A percentile compares a stretch with the other conserved stretches of the same genome.
These are phyloP conservation scores for Tragelaphus buxtoni DNA, from an alignment of 2,113 vertebrate genomes.

Conservation along the genomic window DNA sequence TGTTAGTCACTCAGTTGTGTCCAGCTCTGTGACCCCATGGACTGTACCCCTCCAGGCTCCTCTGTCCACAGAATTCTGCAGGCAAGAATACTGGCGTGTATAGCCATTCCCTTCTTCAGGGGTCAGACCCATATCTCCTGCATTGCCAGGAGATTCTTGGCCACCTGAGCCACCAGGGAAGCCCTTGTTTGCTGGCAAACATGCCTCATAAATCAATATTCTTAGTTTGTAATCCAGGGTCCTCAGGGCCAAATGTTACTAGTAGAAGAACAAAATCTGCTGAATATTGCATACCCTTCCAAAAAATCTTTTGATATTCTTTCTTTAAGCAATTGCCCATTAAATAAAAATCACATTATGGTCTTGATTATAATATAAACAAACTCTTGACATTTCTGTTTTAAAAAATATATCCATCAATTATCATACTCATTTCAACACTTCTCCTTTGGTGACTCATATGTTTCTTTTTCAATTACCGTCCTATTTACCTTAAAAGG, in stretches of 20 bases:
- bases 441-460: slow-evolving; percentile 59
- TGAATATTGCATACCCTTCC: background rate
- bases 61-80: background rate
- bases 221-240: background rate
- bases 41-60: background rate
- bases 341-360: slow-evolving; percentile 29
- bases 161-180: background rate
- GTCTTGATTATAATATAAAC: slow-evolving; percentile 12
- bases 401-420: background rate
- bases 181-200: background rate
- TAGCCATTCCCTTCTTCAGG: background rate
- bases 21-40: background rate
- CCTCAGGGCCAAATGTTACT: background rate
- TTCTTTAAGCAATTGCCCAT: background rate
- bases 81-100: background rate
- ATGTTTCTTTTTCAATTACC: slow-evolving; percentile 77
- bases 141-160: background rate
- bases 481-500: slow-evolving; percentile 33
- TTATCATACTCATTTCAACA: background rate
- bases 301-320: background rate
- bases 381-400: slow-evolving; percentile 41
- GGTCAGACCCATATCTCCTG: background rate
- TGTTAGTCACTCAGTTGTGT: background rate
- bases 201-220: background rate
- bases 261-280: background rate